phyloP scores from a whole-genome alignment of 2,113 vertebrate genomes.

The Felis catus region DNA sequence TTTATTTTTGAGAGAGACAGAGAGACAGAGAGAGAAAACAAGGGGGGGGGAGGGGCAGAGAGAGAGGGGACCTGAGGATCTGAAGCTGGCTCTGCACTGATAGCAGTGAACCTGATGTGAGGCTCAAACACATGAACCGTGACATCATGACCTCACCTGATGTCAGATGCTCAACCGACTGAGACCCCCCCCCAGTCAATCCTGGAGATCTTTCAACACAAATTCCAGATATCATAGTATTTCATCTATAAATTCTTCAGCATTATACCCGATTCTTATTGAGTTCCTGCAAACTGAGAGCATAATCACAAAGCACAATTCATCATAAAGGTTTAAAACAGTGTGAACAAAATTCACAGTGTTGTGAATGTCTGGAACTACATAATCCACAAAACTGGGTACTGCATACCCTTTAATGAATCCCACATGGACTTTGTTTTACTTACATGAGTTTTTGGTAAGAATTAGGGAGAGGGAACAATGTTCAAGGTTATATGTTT shows the following conservation, averaged over 20 bases:
- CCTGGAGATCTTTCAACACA: not conserved
- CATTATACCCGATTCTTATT: not conserved
- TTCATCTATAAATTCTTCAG: not conserved
- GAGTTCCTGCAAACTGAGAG: not conserved
- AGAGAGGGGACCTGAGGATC: not conserved
- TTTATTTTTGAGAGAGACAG: no score
- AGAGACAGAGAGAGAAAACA: no score
- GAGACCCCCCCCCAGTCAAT: not conserved
- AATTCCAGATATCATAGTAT: not conserved
- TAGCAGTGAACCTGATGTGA: not conserved
- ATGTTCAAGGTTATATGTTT: slow-evolving; percentile 8
- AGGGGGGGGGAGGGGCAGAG: not conserved
- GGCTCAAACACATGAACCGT: not conserved
- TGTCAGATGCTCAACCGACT: not conserved
- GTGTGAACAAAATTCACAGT: not conserved
- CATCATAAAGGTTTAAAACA: not conserved
- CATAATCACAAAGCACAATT: not conserved
- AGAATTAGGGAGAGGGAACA: not conserved
- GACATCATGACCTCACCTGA: not conserved
- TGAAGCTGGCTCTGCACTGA: not conserved
- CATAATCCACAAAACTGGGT: not conserved
- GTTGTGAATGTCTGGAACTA: not conserved
- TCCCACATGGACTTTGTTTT: not conserved
- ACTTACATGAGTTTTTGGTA: not conserved
- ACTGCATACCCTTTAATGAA: not conserved